phyloP scores from a whole-genome alignment of 2,888 invertebrate genomes.

The Scaeva pyrastri region DNA sequence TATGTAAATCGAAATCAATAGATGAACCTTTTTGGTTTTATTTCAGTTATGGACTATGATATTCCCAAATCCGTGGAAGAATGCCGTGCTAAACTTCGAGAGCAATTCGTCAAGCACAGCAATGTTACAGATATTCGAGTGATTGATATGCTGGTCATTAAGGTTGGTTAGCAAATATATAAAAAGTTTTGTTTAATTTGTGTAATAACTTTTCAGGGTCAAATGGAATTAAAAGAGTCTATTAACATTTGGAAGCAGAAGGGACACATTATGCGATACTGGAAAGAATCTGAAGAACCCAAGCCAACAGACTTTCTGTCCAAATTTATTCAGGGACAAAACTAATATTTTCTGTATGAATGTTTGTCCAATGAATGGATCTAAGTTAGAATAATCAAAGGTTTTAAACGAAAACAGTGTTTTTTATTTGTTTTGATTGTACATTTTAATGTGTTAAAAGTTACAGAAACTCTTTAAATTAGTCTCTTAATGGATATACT shows the following conservation, averaged over 20 bases:
- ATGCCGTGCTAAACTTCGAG: conserved; percentile 89
- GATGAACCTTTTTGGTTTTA: neutral
- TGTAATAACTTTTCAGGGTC: conserved; percentile 88
- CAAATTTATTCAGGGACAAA: conserved; percentile 87
- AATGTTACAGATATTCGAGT: conserved; percentile 93
- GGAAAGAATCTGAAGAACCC: conserved; percentile 92
- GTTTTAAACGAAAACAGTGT: neutral
- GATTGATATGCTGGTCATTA: conserved; percentile 95
- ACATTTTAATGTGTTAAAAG: neutral
- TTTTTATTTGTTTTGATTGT: neutral
- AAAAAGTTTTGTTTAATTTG: neutral
- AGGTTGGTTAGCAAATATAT: conserved; percentile 85
- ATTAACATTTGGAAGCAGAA: conserved; percentile 95
- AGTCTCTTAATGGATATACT: too few relatives aligned
- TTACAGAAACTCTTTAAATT: neutral
- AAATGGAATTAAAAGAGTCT: conserved; percentile 96
- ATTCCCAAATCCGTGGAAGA: conserved; percentile 90
- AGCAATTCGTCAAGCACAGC: conserved; percentile 91
- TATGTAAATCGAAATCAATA: conserved; percentile 58
- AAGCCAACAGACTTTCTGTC: conserved; percentile 96
- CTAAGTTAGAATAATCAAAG: conserved; percentile 22
- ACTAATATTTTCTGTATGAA: neutral
- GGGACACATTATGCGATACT: conserved; percentile 93
- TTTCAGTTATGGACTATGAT: conserved; percentile 92
- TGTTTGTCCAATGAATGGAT: neutral